Conservation (phyloP, 2,888 invertebrate genomes). For the Chrysodeixis includens region DNA sequence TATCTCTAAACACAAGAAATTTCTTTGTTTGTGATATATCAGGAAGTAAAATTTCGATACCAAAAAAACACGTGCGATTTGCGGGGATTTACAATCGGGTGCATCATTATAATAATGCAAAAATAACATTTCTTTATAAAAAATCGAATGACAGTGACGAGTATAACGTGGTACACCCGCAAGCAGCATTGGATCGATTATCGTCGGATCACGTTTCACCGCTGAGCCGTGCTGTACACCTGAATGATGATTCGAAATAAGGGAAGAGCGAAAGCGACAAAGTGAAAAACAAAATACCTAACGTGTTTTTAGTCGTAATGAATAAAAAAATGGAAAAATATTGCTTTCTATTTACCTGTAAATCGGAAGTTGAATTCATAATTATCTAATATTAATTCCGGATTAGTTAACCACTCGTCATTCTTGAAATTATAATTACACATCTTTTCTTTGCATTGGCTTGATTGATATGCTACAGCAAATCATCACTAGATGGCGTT, state of each 20-base stretch:
- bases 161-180: conserved; percentile 17
- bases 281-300: background rate
- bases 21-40: too few relatives aligned
- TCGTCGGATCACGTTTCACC: conserved; percentile 59
- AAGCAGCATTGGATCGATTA: conserved; percentile 63
- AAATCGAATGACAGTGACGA: conserved; percentile 5
- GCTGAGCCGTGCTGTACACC: conserved; percentile 51
- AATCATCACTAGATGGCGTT: background rate
- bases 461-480: too few relatives aligned
- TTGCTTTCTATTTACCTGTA: too few relatives aligned
- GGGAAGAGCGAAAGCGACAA: conserved; percentile 31
- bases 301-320: too few relatives aligned
- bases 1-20: too few relatives aligned
- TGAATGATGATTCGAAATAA: conserved; percentile 35
- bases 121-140: background rate
- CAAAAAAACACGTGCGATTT: background rate
- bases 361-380: too few relatives aligned
- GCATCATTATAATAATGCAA: conserved; percentile 1
- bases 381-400: too few relatives aligned
- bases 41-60: too few relatives aligned
- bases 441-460: too few relatives aligned
- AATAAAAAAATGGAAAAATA: too few relatives aligned
- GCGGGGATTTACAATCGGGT: background rate
- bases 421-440: too few relatives aligned
- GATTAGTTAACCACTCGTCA: too few relatives aligned